Evolutionary conservation across 2,113 vertebrate genomes (phyloP).

Genomic region (Hemiscyllium ocellatum): DNA sequence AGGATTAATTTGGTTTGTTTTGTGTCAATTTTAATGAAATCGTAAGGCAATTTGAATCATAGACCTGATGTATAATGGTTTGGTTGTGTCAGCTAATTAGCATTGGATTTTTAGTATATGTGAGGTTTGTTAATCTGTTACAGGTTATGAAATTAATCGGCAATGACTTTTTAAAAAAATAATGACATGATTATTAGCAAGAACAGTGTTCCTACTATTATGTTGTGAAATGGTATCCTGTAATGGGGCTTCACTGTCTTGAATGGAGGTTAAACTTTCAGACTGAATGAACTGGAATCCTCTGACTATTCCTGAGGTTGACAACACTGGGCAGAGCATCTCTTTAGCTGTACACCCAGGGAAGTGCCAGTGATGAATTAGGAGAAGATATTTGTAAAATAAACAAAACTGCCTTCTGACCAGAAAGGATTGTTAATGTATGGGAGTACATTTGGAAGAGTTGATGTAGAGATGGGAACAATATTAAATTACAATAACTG

Average conservation of each 20-base stretch:
- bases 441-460: background rate
- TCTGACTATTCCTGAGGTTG: background rate
- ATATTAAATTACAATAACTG: background rate
- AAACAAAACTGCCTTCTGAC: background rate
- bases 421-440: background rate
- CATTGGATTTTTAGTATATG: background rate
- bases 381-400: background rate
- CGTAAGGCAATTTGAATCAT: background rate
- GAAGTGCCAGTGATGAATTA: background rate
- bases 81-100: background rate
- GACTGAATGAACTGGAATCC: background rate
- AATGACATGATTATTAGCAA: background rate
- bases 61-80: background rate
- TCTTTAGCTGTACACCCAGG: background rate
- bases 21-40: background rate
- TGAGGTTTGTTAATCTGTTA: background rate
- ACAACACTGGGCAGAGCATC: background rate
- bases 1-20: background rate
- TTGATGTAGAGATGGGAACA: background rate
- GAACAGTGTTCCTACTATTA: background rate
- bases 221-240: background rate
- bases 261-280: background rate
- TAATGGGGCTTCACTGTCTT: background rate
- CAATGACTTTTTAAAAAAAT: background rate
- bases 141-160: background rate